Base-by-base conservation (phyloP, 2,888 invertebrate species). In the Aradus depressus region DNA sequence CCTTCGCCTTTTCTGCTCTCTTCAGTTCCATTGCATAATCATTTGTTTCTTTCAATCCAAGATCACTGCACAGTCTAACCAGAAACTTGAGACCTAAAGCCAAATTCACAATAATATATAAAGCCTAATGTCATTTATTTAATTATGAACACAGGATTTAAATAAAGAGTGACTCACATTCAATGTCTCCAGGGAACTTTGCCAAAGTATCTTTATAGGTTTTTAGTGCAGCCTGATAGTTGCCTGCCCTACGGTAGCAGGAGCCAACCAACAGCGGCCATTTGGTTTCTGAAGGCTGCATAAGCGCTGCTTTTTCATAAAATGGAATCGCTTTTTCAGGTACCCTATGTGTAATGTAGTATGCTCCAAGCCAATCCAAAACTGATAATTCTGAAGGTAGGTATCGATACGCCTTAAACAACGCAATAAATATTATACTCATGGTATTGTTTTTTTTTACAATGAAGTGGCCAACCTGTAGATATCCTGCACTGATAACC, bases 121-220 rank as follows among this genome's bases (percentile, higher is more conserved):
- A n/a, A n/a, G n/a, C 35, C 8, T 18, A 50, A 6, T 37, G 19
- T 34, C n/a, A 26, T 3, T 10, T 16, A 31, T 12, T 12, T 31
- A 16, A 6, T 3, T 25, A 16, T 4, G 2, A n/a, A 4, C n/a
- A 23, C 19, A 23, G 25, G 14, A 34, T 48, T 23, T 37, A 4
- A 22, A 50, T 19, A 25, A 6, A 14, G 2, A 22, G n/a, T 19
- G 65, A 66, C 79, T 68, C 68, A 78, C 96, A 96, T 65, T 93
- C 92, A 1, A 88, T 76, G 67, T 96, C 95, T 56, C 96, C 93
- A 0, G 97, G 97, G 67, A 97, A 97, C 59, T 81, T 79, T 18
- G 78, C 73, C 64, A 95, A 86, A 62, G 96, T 83, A 59, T 79
- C 77, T 69, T 88, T 86, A 68, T 91, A 93, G 1, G 85, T 75